Conservation (phyloP, 2,888 invertebrate genomes). For the Tachina lurida region DNA sequence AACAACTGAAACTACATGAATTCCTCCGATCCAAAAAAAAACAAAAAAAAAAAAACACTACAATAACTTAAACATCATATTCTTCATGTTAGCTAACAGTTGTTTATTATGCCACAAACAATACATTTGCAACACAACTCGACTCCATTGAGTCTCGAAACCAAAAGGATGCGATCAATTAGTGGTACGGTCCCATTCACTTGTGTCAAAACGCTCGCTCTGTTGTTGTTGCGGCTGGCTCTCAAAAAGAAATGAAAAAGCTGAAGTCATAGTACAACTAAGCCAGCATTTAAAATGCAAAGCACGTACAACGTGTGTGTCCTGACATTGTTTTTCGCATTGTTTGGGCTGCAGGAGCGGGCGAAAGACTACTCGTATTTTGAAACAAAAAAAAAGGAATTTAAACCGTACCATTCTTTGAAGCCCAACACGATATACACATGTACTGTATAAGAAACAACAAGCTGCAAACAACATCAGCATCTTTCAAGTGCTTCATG, state of each 20-base stretch:
- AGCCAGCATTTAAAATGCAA: conserved; percentile 78
- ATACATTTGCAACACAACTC: conserved; percentile 34
- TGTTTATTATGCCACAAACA: conserved; percentile 55
- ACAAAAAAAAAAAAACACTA: conserved; percentile 21
- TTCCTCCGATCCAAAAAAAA: conserved; percentile 46
- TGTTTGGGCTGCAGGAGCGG: conserved; percentile 68
- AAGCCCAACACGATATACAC: background rate
- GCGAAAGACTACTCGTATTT: conserved; percentile 11
- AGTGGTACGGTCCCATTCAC: conserved; percentile 66
- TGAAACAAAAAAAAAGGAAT: conserved; percentile 26
- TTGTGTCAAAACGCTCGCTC: conserved; percentile 63
- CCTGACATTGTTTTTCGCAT: conserved; percentile 74
- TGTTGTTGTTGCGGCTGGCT: no score
- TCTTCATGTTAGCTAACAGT: conserved; percentile 62
- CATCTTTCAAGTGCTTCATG: conserved; percentile 50
- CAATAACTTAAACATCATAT: conserved; percentile 51
- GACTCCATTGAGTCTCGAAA: conserved; percentile 61
- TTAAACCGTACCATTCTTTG: conserved; percentile 29
- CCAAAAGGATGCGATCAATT: conserved; percentile 68
- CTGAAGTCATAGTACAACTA: conserved; percentile 44
- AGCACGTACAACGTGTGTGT: conserved; percentile 82
- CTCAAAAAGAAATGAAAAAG: background rate
- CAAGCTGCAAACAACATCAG: conserved; percentile 23
- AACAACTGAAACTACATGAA: conserved; percentile 69
- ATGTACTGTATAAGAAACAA: background rate